Conservation (phyloP, 2,797 vertebrate genomes). For the Passerculus sandwichensis region DNA sequence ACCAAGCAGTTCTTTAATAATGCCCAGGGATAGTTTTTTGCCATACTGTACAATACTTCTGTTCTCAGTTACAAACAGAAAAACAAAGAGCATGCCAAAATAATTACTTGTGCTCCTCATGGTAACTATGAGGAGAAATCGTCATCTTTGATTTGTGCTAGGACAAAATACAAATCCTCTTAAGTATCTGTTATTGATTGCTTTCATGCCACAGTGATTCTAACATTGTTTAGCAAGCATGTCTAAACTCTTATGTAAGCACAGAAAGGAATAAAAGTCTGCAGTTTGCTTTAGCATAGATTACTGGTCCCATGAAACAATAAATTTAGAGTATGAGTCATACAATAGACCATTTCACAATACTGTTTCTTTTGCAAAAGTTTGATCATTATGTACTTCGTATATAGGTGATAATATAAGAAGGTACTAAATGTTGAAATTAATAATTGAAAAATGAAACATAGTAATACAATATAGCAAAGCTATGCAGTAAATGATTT, state of each 20-base stretch:
- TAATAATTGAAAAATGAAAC: neutral
- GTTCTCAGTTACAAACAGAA: neutral
- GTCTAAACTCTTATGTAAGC: neutral
- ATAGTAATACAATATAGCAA: neutral
- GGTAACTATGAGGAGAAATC: neutral
- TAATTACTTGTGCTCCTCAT: neutral
- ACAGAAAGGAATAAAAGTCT: neutral
- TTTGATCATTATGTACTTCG: neutral
- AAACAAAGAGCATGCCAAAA: neutral
- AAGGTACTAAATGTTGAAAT: neutral
- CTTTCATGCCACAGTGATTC: neutral
- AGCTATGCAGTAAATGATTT: neutral
- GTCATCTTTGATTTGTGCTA: neutral
- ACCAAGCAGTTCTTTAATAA: neutral
- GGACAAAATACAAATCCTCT: neutral
- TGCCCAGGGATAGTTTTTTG: neutral
- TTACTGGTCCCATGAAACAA: neutral
- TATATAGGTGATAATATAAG: neutral
- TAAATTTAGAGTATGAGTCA: neutral
- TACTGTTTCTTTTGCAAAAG: neutral
- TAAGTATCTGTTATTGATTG: neutral
- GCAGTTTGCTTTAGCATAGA: neutral
- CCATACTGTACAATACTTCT: neutral
- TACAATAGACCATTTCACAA: neutral
- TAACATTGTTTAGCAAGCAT: neutral